A percentile compares a stretch with the other conserved stretches of the same genome.
These are phyloP conservation scores for Parnassius glacialis DNA, from an alignment of 2,888 invertebrate genomes.

Conservation along the genomic window DNA sequence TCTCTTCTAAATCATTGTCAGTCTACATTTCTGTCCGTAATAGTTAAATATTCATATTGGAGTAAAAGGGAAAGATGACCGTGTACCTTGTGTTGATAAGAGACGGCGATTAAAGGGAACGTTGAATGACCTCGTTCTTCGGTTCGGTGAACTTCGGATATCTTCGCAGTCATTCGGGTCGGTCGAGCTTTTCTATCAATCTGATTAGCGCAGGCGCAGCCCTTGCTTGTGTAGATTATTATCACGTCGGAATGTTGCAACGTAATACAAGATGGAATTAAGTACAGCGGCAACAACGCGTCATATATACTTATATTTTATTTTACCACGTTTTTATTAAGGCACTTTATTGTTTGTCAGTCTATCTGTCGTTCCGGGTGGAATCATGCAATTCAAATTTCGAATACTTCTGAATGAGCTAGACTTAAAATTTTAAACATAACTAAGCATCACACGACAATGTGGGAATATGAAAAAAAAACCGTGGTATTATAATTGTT, in stretches of 20 bases:
- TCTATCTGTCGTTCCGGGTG: no score
- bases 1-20: slow-evolving; percentile 64
- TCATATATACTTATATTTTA: no score
- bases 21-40: slow-evolving; percentile 53
- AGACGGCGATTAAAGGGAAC: slow-evolving; percentile 65
- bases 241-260: slow-evolving; percentile 28
- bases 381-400: no score
- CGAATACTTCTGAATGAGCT: no score
- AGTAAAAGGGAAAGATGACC: slow-evolving; percentile 48
- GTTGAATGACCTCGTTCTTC: slow-evolving; percentile 63
- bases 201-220: slow-evolving; percentile 64
- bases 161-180: slow-evolving; percentile 54
- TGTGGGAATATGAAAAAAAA: no score
- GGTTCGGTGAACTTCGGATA: slow-evolving; percentile 54
- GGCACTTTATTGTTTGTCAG: no score
- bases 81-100: slow-evolving; percentile 51
- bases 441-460: no score
- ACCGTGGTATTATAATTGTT: no score
- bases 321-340: no score
- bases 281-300: neutral
- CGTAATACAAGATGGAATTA: slow-evolving; percentile 8
- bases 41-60: slow-evolving; percentile 58
- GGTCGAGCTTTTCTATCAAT: slow-evolving; percentile 62
- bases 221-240: slow-evolving; percentile 37
- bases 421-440: no score